Evolutionary conservation across 2,888 invertebrate genomes (phyloP), one percentile per base, ranked within the genome.

Genomic region (Carpatolechia fugitivella): DNA sequence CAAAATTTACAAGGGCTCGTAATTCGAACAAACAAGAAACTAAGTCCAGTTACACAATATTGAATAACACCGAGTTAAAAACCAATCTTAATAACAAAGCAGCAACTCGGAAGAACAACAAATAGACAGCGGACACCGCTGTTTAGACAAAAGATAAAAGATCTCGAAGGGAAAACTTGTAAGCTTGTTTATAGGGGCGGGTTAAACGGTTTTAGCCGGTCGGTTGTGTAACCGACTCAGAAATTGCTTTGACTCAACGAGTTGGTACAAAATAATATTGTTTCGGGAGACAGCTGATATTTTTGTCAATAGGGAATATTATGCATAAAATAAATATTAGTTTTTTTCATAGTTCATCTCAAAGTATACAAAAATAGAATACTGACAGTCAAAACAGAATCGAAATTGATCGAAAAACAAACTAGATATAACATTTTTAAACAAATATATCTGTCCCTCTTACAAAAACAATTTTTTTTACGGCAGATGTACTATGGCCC

Each of bases 111-210:
- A 52, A 52, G n/a, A 52, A 55, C 55, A 44, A 58, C 55, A 53
- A 53, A 54, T 48, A 58, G 50, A 52, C 56, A 58, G 29, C 51
- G 48, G 53, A 51, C 51, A 51, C 51, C 40, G 53, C 35, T 56
- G 56, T 56, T 59, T 55, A 59, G 59, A 59, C 55, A 53, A 56
- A 53, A 59, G 59, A 59, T 59, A 59, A 55, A 54, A 55, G 52
- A 52, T 51, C 52, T 48, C 24, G 29, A 40, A 35, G 20, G 48
- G 56, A 20, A 46, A 56, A 57, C 54, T 57, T 54, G 54, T 54
- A 54, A 50, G 50, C 51, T 59, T 54, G 59, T 49, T 52, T 52
- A 38, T 51, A 51, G 38, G 13, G 51, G 30, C 31, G 35, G 24
- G 40, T 44, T 44, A 44, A 44, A 5, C 20, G 44, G 44, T 29